Base-by-base conservation (phyloP, 1,140 invertebrate genomes). In the Streblospio benedicti region DNA sequence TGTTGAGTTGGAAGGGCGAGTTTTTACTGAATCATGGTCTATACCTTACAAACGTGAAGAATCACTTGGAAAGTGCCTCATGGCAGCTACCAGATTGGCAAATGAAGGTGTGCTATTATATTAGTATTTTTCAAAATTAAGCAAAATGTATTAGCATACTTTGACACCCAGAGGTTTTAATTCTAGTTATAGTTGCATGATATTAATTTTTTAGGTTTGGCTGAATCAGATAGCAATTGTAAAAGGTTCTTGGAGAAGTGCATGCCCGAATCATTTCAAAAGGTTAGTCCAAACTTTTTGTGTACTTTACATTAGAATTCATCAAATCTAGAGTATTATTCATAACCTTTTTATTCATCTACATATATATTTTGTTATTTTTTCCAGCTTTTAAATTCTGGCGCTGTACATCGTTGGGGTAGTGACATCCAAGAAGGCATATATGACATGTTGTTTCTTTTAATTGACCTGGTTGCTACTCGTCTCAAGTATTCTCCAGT, bases 1-100 rank as follows among this genome's bases (percentile, higher is more conserved):
- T 33, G 80, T 80, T 72, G 80, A 82, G 65, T 69, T 83, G 14
- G 80, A 82, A 65, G 71, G 72, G n/a, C 66, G 81, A 43, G 80
- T 82, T 25, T 82, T 81, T 71, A 77, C 77, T n/a, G 81, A 82
- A 57, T 74, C 76, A 43, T 82, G 81, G 81, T 80, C 78, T n/a
- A 82, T 83, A 56, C 81, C 81, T 14, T 83, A 82, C 66, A 82
- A 82, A 59, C 75, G 74, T 62, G 80, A 82, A 58, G 81, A 83
- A 66, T 81, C 79, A 27, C 63, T 82, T 6, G 80, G 80, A 20
- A 80, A 79, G 67, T 82, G 81, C 67, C 67, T 82, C 18, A 50
- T 77, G 47, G 74, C 80, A 50, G 76, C 80, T 47, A 75, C 74
- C n/a, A 71, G 71, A 52, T 64, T 81, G 25, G 75, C 78, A 43